These are phyloP conservation scores for Girardinichthys multiradiatus DNA, from an alignment of 2,113 vertebrate genomes.

Conservation along the genomic window DNA sequence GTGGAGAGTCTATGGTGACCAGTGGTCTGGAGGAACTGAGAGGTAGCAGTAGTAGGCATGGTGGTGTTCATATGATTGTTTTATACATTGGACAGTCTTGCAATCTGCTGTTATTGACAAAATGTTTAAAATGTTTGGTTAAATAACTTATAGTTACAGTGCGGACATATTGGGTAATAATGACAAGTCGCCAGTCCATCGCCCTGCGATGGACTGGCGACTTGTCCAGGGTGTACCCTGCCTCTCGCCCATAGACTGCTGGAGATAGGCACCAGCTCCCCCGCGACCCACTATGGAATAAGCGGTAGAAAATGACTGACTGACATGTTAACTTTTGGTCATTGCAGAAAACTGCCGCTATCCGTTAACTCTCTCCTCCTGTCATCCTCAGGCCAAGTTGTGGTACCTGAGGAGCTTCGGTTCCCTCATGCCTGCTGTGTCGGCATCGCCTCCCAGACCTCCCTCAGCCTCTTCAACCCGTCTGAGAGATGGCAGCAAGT, in stretches of 20 bases:
- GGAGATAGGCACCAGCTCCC: too few relatives aligned
- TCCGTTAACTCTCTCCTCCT: background rate
- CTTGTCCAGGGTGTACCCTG: too few relatives aligned
- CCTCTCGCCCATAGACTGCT: too few relatives aligned
- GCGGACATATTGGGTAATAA: too few relatives aligned
- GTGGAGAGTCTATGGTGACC: constrained; percentile 71
- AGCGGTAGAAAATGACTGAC: too few relatives aligned
- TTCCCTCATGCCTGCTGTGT: constrained; percentile 93
- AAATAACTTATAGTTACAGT: too few relatives aligned
- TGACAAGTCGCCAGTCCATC: too few relatives aligned
- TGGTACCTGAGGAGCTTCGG: constrained; percentile 90
- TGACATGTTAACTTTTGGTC: too few relatives aligned
- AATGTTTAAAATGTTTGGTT: too few relatives aligned
- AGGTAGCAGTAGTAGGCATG: constrained; percentile 71
- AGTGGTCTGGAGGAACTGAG: constrained; percentile 71
- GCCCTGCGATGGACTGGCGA: too few relatives aligned
- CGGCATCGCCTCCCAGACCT: constrained; percentile 91
- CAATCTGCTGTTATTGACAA: background rate
- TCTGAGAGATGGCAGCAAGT: constrained; percentile 94
- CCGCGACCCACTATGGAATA: too few relatives aligned
- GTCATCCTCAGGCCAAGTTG: constrained; percentile 77
- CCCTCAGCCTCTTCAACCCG: constrained; percentile 90
- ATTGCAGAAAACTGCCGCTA: too few relatives aligned
- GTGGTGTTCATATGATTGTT: background rate
- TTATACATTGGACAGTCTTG: background rate